phyloP scores from a whole-genome alignment of 2,888 invertebrate genomes.

The Zygogramma bicolorata region DNA sequence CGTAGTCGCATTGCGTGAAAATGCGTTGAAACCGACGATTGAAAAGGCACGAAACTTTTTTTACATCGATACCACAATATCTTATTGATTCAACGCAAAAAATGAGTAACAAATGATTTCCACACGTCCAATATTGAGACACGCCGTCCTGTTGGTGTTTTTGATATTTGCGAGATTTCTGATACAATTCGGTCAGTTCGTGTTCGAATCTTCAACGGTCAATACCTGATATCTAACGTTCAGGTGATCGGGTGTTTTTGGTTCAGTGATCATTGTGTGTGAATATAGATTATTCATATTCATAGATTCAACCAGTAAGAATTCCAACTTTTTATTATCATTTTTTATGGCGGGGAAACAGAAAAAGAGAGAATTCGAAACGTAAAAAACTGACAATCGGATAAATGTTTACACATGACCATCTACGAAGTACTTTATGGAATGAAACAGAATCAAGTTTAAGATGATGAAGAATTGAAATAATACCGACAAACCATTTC shows the following conservation, averaged over 20 bases:
- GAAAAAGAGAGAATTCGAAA: background rate
- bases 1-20: background rate
- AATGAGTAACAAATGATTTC: background rate
- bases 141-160: background rate
- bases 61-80: background rate
- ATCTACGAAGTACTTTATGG: no score
- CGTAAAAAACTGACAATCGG: background rate
- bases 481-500: no score
- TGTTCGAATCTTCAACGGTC: background rate
- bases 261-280: background rate
- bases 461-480: no score
- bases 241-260: background rate
- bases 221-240: background rate
- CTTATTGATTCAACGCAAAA: background rate
- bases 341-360: no score
- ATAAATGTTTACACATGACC: no score
- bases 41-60: background rate
- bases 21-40: background rate
- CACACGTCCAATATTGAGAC: background rate
- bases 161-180: background rate
- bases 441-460: no score
- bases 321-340: background rate
- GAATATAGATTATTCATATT: background rate
- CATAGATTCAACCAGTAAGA: background rate
- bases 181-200: background rate